phyloP scores from a whole-genome alignment of 2,113 vertebrate species.

The Menura novaehollandiae region DNA sequence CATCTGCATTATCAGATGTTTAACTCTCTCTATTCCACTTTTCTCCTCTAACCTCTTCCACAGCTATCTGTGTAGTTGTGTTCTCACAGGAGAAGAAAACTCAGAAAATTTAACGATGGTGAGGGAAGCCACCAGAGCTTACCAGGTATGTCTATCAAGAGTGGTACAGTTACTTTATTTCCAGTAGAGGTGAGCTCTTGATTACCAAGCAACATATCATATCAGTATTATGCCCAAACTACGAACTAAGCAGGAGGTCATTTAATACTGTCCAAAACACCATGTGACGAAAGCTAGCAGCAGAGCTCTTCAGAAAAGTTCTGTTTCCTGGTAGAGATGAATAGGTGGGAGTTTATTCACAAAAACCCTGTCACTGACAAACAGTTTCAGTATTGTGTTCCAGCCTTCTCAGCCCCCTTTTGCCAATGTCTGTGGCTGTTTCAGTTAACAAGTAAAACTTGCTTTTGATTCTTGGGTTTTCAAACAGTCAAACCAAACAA shows the following conservation, averaged over 20 bases:
- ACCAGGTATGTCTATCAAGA: constrained; percentile 77
- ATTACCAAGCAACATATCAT: neutral
- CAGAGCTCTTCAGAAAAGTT: neutral
- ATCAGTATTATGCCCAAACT: neutral
- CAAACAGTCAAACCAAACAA: neutral
- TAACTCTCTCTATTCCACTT: neutral
- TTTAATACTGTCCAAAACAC: neutral
- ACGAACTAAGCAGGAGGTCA: neutral
- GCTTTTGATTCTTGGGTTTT: neutral
- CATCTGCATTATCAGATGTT: neutral
- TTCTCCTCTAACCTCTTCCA: neutral
- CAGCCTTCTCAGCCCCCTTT: neutral
- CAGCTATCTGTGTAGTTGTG: constrained; percentile 83
- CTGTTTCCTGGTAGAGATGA: neutral
- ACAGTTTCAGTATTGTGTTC: neutral
- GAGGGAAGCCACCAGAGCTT: constrained; percentile 67
- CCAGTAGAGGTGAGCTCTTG: neutral
- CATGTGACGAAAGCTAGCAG: neutral
- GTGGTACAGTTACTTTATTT: neutral
- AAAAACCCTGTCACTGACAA: neutral
- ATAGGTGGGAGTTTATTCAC: neutral
- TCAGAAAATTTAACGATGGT: constrained; percentile 75
- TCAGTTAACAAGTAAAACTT: neutral
- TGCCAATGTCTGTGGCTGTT: neutral
- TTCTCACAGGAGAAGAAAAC: constrained; percentile 72